Conservation (phyloP, 2,888 invertebrate species). For the Eristalis tenax region DNA sequence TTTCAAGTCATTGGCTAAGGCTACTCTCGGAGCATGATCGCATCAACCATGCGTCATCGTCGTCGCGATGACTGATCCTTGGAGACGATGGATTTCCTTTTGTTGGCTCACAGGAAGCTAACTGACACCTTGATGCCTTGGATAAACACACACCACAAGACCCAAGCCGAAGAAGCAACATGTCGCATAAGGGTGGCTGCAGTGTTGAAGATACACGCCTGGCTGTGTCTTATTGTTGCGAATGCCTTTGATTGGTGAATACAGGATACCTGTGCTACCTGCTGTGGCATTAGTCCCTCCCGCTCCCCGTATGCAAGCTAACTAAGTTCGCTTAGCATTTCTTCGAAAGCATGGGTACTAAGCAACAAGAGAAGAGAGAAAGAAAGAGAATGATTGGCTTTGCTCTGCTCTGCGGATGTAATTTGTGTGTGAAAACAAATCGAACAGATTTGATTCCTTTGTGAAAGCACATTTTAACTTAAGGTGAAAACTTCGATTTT, state of each 20-base stretch:
- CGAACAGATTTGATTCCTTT: background rate
- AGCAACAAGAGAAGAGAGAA: constrained; percentile 13
- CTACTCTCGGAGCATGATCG: constrained; percentile 37
- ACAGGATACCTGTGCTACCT: constrained; percentile 38
- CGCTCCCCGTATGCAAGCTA: constrained; percentile 19
- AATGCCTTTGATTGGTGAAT: no score
- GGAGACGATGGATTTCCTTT: background rate
- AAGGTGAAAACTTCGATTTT: background rate
- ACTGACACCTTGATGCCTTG: constrained; percentile 20
- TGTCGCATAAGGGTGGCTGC: background rate
- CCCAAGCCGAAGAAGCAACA: constrained; percentile 31
- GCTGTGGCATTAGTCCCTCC: constrained; percentile 32
- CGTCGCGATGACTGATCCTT: constrained; percentile 19
- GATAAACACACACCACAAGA: background rate
- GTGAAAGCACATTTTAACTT: constrained; percentile 44
- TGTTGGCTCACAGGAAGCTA: constrained; percentile 10
- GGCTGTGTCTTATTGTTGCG: constrained; percentile 21
- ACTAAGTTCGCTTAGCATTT: background rate
- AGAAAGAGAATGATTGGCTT: constrained; percentile 30
- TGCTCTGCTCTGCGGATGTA: background rate
- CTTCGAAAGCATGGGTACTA: background rate
- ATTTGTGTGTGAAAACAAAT: background rate
- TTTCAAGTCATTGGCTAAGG: constrained; percentile 51
- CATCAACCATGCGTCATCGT: constrained; percentile 46
- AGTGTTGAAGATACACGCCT: constrained; percentile 35